Evolutionary conservation across 2,113 vertebrate genomes (phyloP).

Genomic region (Dasyprocta punctata): DNA sequence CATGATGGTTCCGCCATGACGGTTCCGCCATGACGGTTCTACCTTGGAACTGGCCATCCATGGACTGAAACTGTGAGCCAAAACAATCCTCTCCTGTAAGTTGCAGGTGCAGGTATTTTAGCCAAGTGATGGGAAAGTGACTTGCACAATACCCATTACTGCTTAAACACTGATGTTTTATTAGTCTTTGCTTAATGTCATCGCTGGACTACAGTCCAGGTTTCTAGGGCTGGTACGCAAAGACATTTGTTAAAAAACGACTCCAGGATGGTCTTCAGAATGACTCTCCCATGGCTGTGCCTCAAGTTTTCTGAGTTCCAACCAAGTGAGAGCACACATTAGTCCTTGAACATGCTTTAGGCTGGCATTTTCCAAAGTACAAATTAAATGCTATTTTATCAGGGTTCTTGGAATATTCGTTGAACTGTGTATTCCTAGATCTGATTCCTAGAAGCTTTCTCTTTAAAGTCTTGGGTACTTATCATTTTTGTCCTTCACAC

Average conservation of each 20-base stretch:
- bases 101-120: neutral
- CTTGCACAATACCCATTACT: neutral
- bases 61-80: neutral
- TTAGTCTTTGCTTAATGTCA: neutral
- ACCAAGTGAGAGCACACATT: neutral
- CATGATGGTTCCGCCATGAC: too few species aligned
- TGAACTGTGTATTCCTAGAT: neutral
- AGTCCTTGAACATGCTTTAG: neutral
- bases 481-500: neutral
- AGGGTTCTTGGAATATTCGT: slow-evolving; percentile 9
- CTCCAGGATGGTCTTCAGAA: neutral
- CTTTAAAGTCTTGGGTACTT: neutral
- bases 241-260: neutral
- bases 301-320: neutral
- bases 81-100: neutral
- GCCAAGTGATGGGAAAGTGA: neutral
- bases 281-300: neutral
- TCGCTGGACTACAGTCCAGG: neutral
- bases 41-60: neutral
- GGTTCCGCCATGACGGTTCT: neutral
- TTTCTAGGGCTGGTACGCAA: neutral
- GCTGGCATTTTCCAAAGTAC: neutral
- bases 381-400: neutral
- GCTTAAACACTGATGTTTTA: slow-evolving; percentile 34
- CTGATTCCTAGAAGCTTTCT: neutral